Evolutionary conservation across 2,797 vertebrate genomes (phyloP), one percentile per base, ranked within the genome.

Genomic region (Acanthiza pusilla): DNA sequence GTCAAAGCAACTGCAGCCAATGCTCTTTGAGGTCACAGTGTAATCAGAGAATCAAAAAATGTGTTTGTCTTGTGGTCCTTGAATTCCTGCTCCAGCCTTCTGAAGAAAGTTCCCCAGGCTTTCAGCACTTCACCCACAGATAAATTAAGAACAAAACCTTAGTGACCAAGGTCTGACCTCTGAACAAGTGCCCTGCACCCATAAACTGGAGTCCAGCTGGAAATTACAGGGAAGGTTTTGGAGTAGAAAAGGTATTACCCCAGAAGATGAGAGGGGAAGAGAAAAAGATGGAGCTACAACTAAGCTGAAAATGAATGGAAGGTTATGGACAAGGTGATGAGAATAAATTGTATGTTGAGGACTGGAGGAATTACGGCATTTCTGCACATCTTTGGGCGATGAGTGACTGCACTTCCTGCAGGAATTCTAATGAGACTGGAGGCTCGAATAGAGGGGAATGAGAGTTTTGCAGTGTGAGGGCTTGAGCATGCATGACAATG

Each of bases 301-400:
- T 84, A 48, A 91, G 32, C 73, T 88, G 89, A 80, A 95, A 87
- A 89, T 50, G 4, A 93, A 91, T 66, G 21, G 63, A 70, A 85
- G 27, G 71, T 71, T 76, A 84, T 27, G 25, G 67, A 85, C 47
- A 78, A 89, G 85, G 55, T 60, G 61, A n/a, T 34, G 18, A 55
- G 60, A 84, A 85, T 65, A 82, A 83, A 87, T 63, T 70, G 0
- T 47, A 20, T 66, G 36, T 57, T 40, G 36, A 65, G 38, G 22
- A 86, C 38, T 57, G 62, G 47, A 58, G 60, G 23, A 80, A 65
- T n/a, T 40, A 60, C 1, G 1, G 27, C 27, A 51, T 57, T 58
- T 74, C 42, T 70, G 51, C 27, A 61, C 5, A 17, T 67, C 38
- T 67, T 78, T 4, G 6, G 7, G 43, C 20, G 80, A 87, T 78